Percentiles rank a stretch among this genome's conserved stretches.
phyloP scores from a whole-genome alignment of 1,140 invertebrate genomes.

The Aradophagus sp. region DNA sequence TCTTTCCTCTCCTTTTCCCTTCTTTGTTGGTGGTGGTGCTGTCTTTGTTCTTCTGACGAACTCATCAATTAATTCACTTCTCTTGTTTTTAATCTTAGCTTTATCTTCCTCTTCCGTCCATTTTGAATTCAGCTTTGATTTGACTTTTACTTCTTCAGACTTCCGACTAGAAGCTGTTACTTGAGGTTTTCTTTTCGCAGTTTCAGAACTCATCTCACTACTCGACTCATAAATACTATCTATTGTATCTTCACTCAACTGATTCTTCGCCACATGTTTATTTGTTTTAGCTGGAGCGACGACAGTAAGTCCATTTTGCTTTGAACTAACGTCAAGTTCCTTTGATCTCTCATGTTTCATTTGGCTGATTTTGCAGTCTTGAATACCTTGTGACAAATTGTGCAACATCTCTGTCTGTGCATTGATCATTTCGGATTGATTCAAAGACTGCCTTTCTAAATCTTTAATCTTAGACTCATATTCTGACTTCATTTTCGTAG shows the following conservation, averaged over 20 bases:
- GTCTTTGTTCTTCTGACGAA: no score
- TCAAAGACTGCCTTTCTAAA: constrained; percentile 64
- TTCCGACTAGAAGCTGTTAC: constrained; percentile 2
- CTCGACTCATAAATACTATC: constrained; percentile 39
- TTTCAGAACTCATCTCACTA: constrained; percentile 44
- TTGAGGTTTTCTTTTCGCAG: constrained; percentile 14
- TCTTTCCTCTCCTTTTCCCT: neutral
- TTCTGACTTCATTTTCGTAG: constrained; percentile 62
- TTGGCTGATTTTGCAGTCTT: constrained; percentile 36
- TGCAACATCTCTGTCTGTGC: constrained; percentile 69
- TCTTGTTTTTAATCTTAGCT: no score
- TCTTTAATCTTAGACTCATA: constrained; percentile 68
- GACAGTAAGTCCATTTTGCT: constrained; percentile 13
- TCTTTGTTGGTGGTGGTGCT: no score
- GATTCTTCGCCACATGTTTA: neutral
- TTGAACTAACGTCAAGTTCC: constrained; percentile 21
- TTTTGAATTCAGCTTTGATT: neutral
- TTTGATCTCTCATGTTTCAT: constrained; percentile 10
- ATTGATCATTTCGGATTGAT: constrained; percentile 63
- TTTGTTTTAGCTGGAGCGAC: neutral
- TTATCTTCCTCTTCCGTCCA: constrained; percentile 1
- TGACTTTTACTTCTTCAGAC: neutral
- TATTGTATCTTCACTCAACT: constrained; percentile 22
- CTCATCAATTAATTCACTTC: no score
- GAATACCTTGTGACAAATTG: constrained; percentile 55